Conservation (phyloP, 92 coral and sea anemone genomes). For the Porites divaricata region DNA sequence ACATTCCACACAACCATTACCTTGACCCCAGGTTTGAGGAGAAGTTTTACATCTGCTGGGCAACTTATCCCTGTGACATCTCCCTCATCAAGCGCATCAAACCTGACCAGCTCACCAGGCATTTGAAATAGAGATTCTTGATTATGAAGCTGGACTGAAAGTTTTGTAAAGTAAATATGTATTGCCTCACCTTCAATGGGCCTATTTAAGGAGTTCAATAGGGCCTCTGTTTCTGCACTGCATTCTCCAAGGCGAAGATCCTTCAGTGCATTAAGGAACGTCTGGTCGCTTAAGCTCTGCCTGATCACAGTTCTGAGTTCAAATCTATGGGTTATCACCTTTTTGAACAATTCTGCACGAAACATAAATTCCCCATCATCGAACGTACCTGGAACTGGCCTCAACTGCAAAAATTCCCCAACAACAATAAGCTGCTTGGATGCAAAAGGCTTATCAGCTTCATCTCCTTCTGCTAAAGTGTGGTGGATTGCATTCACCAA, state of each 20-base stretch:
- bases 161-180: constrained; percentile 32
- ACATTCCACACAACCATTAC: constrained; percentile 62
- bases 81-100: constrained; percentile 10
- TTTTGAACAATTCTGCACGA: background rate
- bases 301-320: constrained; percentile 23
- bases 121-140: constrained; percentile 16
- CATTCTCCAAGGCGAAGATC: constrained; percentile 32
- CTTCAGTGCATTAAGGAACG: constrained; percentile 18
- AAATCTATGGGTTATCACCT: constrained; percentile 34
- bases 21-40: constrained; percentile 21
- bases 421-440: background rate
- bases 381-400: background rate
- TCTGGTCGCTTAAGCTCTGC: background rate
- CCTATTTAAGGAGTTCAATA: too few species aligned
- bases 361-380: constrained; percentile 4
- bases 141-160: constrained; percentile 25
- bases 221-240: constrained; percentile 17
- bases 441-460: background rate
- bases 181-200: background rate
- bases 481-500: background rate
- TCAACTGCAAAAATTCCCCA: background rate
- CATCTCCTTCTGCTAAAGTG: background rate
- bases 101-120: constrained; percentile 16
- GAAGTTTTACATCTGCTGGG: constrained; percentile 22
- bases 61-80: constrained; percentile 25